phyloP scores from a whole-genome alignment of 2,113 vertebrate genomes.

The Willisornis vidua region DNA sequence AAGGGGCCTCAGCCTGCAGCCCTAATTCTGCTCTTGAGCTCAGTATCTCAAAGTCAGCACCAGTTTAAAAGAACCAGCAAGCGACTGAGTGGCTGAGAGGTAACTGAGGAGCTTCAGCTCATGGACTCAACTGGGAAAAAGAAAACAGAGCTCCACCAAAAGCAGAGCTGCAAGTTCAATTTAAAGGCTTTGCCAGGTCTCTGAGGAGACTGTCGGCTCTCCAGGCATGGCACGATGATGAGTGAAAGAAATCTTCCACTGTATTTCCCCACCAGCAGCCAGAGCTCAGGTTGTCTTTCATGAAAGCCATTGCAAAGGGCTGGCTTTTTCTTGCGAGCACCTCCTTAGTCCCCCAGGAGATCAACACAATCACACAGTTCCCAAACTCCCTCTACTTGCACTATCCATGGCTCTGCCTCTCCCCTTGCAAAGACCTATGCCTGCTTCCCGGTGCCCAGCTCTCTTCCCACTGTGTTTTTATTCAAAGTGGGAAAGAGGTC shows the following conservation, averaged over 20 bases:
- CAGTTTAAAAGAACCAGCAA: background rate
- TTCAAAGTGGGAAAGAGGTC: background rate
- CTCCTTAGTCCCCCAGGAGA: background rate
- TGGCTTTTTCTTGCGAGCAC: rapidly evolving
- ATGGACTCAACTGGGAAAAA: background rate
- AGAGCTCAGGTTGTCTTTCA: background rate
- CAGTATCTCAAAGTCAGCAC: background rate
- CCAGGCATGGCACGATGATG: background rate
- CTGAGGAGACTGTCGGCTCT: background rate
- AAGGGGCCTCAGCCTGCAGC: background rate
- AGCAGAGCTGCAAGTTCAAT: background rate
- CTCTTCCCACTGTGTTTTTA: background rate
- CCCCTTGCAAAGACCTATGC: background rate
- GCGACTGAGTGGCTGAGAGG: background rate
- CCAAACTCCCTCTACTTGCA: background rate
- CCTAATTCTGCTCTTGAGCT: background rate
- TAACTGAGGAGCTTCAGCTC: background rate
- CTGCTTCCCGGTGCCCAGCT: background rate
- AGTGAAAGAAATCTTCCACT: background rate
- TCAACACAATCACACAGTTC: background rate
- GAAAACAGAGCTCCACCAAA: background rate
- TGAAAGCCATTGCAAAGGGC: background rate
- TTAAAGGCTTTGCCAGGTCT: slow-evolving; percentile 1
- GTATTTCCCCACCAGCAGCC: background rate
- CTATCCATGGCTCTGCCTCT: background rate